Percentiles rank a stretch among this genome's conserved stretches.
Conservation (phyloP, 2,113 vertebrate species). For the Pangasianodon gigas region DNA sequence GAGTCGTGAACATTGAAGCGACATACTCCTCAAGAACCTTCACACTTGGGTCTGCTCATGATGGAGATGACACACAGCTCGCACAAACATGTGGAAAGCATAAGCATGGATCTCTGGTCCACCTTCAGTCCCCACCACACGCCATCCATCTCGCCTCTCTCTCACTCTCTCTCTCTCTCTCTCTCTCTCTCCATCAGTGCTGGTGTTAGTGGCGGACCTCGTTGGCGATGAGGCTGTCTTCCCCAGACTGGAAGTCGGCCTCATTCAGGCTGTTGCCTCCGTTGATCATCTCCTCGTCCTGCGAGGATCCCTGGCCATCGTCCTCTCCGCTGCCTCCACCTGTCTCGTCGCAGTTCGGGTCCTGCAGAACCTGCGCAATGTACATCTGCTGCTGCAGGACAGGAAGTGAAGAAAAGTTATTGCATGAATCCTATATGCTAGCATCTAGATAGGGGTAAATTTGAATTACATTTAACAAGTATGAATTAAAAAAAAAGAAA, state of each 20-base stretch:
- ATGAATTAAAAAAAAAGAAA: background rate
- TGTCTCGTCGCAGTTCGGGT: conserved; percentile 82
- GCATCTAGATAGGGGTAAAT: background rate
- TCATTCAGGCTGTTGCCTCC: conserved; percentile 86
- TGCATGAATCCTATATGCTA: too few species aligned
- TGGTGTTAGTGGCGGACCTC: conserved; percentile 83
- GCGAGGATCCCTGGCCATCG: conserved; percentile 80
- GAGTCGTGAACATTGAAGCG: background rate
- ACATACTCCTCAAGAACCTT: conserved; percentile 15
- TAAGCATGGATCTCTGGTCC: conserved; percentile 34
- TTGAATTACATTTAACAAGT: background rate
- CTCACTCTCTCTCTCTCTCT: background rate
- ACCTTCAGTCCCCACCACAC: background rate
- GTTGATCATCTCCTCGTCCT: conserved; percentile 90
- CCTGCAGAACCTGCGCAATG: conserved; percentile 96
- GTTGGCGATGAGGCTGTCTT: conserved; percentile 98
- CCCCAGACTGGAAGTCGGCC: conserved; percentile 96
- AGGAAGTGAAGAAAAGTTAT: background rate
- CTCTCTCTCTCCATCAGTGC: conserved; percentile 46
- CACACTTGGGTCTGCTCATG: conserved; percentile 13
- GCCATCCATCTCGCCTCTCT: background rate
- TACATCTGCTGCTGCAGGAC: conserved; percentile 83
- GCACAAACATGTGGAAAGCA: conserved; percentile 28
- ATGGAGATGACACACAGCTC: conserved; percentile 5
- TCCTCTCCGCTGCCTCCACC: conserved; percentile 76